Evolutionary conservation across 2,797 vertebrate species (phyloP), one percentile per base, ranked within the genome.

Genomic region (Mormyrops attenuatus): DNA sequence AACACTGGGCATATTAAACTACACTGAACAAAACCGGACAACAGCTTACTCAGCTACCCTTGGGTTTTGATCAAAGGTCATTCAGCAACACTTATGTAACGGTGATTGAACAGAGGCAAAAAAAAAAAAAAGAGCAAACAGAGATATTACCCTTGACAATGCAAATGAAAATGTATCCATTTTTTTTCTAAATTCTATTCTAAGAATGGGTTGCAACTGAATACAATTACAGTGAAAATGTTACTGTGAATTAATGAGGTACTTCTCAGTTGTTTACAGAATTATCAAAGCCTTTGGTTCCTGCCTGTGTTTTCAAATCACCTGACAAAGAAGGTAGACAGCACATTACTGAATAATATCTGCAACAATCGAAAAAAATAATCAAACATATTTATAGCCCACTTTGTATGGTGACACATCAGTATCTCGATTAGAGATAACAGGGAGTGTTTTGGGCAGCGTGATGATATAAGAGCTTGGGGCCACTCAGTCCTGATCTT

Each of bases 21-120:
- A 82, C 77, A 82, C 77, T 47, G 41, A 47, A 82, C 77, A 82
- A 82, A 47, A 82, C 6, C 3, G 17, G 41, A 82, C 77, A 82
- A 11, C 77, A n/a, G 77, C 77, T 82, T 82, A 82, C 44, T 82
- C 77, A 82, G 77, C 41, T 22, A 47, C 77, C 41, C 17, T 44
- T 7, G 0, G 77, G 77, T 47, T 82, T 47, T 3, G 77, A 82
- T 82, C 77, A 82, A 82, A 82, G 77, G 77, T 82, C 77, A 47
- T n/a, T 82, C 77, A 82, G 41, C 77, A 82, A 82, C 77, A 47
- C 38, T 82, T 82, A 82, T 82, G 77, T 82, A 82, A 82, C 17
- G 3, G 41, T 82, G 77, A 82, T 47, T 82, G 77, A 82, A 47
- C 77, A 82, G 30, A 41, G 20, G 77, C 41, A 47, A 47, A 82